Evolutionary conservation across 2,888 invertebrate species (phyloP).

Genomic region (Scaptomyza flava): DNA sequence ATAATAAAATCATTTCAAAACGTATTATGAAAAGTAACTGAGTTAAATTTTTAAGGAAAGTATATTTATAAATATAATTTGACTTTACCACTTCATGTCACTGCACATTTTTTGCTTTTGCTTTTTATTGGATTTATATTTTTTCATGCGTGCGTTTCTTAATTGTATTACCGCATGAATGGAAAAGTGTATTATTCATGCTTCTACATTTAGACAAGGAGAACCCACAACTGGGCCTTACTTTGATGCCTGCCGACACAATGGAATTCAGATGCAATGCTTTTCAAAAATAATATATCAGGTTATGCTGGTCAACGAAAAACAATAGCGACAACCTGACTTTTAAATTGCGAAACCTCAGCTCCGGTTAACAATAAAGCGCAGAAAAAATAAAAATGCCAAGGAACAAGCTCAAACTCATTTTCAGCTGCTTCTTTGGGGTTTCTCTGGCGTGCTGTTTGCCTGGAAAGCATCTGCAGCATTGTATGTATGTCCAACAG

Average conservation of each 20-base stretch:
- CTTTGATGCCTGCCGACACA: neutral
- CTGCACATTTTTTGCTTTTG: neutral
- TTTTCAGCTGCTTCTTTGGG: neutral
- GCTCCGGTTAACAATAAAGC: conserved; percentile 20
- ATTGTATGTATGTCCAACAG: conserved; percentile 32
- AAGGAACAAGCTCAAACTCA: neutral
- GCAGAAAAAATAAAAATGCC: neutral
- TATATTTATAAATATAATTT: too few species aligned
- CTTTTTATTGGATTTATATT: neutral
- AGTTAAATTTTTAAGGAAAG: too few species aligned
- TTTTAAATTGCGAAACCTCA: conserved; percentile 26
- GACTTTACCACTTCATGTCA: too few species aligned
- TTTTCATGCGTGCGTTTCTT: conserved; percentile 8
- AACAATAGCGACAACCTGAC: conserved; percentile 34
- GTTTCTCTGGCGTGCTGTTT: neutral
- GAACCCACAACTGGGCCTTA: neutral
- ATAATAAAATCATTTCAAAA: too few species aligned
- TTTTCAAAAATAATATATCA: conserved; percentile 25
- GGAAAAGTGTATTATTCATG: conserved; percentile 14
- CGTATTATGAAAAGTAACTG: too few species aligned
- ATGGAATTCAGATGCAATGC: conserved; percentile 15
- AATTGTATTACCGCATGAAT: conserved; percentile 15
- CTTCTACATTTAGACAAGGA: conserved; percentile 21
- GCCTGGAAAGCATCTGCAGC: conserved; percentile 23
- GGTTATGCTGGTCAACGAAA: conserved; percentile 33